Conservation (phyloP, 2,888 invertebrate genomes). For the Hanleya hanleyi region DNA sequence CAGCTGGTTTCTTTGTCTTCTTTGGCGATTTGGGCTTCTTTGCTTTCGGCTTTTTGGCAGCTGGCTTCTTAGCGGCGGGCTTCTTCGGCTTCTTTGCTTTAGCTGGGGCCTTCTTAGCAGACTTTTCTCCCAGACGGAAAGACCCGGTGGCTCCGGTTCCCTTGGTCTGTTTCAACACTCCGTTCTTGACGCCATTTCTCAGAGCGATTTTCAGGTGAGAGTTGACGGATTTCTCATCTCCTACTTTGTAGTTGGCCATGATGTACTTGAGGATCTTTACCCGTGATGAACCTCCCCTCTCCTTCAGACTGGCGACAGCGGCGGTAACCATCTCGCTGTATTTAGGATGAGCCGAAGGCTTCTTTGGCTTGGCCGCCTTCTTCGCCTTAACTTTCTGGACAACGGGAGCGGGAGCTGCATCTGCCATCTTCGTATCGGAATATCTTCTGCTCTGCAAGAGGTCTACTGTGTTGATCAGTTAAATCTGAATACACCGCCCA, state of each 20-base stretch:
- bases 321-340: constrained; percentile 69
- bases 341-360: constrained; percentile 46
- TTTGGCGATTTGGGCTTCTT: constrained; percentile 43
- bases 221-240: constrained; percentile 48
- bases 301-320: constrained; percentile 65
- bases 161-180: constrained; percentile 54
- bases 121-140: constrained; percentile 35
- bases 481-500: no score
- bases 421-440: no score
- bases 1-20: constrained; percentile 16
- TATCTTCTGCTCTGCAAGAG: no score
- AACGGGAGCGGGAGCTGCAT: not conserved
- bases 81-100: constrained; percentile 26
- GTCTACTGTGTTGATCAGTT: no score
- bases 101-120: constrained; percentile 24
- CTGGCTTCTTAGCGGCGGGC: constrained; percentile 12
- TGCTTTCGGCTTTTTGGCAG: constrained; percentile 39
- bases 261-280: constrained; percentile 72
- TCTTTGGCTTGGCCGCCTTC: constrained; percentile 46
- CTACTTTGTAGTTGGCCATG: constrained; percentile 55
- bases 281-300: constrained; percentile 68
- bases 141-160: constrained; percentile 43
- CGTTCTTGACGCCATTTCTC: constrained; percentile 54
- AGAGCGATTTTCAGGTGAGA: constrained; percentile 61
- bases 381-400: constrained; percentile 27